phyloP scores from a whole-genome alignment of 2,888 invertebrate genomes.

The Chrysolina haemoptera region DNA sequence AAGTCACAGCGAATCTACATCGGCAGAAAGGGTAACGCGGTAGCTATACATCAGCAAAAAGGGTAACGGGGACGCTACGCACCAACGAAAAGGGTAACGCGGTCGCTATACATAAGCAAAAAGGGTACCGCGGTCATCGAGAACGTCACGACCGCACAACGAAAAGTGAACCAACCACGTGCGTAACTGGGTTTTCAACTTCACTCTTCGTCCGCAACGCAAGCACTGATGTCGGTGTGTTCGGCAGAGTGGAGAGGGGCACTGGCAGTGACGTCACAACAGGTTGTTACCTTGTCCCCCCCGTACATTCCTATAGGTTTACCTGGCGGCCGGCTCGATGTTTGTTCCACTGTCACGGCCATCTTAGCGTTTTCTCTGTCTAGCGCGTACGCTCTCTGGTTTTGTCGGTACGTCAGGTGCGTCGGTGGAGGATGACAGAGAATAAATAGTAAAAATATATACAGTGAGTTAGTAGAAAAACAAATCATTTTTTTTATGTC shows the following conservation, averaged over 20 bases:
- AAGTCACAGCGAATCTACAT: not conserved
- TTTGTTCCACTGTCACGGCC: slow-evolving; percentile 69
- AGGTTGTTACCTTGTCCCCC: slow-evolving; percentile 69
- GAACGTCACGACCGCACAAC: slow-evolving; percentile 32
- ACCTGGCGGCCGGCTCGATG: slow-evolving; percentile 61
- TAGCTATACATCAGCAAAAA: too few species aligned
- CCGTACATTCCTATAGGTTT: slow-evolving; percentile 64
- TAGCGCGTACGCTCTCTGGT: slow-evolving; percentile 43
- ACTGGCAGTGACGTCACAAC: slow-evolving; percentile 67
- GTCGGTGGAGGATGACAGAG: not conserved
- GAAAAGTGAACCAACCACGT: slow-evolving; percentile 45
- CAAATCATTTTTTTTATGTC: not conserved
- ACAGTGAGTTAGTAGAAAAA: not conserved
- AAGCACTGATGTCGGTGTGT: slow-evolving; percentile 49
- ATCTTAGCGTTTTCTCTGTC: slow-evolving; percentile 60
- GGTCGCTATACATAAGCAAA: too few species aligned
- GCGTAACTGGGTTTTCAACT: slow-evolving; percentile 45
- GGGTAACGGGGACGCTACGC: too few species aligned
- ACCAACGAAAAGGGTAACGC: slow-evolving; percentile 22
- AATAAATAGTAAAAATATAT: not conserved
- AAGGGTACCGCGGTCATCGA: slow-evolving; percentile 16
- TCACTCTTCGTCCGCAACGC: slow-evolving; percentile 51
- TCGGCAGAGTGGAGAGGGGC: slow-evolving; percentile 54
- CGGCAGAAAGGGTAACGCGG: slow-evolving; percentile 18
- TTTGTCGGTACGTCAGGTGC: slow-evolving; percentile 45